Conservation (phyloP, 2,797 vertebrate species). For the Tiaroga cobitis region DNA sequence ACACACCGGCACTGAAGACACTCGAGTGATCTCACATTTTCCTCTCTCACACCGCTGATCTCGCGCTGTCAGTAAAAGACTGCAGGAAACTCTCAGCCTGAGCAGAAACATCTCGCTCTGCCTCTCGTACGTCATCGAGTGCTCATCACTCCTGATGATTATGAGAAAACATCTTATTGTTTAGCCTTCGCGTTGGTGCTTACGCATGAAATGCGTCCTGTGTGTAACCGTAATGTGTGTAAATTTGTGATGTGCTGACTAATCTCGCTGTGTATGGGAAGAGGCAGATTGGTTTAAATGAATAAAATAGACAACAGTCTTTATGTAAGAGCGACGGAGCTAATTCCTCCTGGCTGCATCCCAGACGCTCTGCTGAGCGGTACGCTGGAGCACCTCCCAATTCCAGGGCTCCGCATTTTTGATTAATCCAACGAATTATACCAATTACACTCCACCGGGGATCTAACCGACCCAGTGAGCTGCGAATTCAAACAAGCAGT, state of each 20-base stretch:
- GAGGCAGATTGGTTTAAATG: conserved; percentile 60
- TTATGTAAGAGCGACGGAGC: conserved; percentile 72
- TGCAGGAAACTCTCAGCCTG: conserved; percentile 9
- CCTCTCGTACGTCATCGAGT: not conserved
- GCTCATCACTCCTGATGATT: not conserved
- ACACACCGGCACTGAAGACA: conserved; percentile 6
- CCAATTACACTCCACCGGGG: conserved; percentile 58
- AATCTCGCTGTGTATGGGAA: conserved; percentile 15
- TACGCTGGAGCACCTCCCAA: conserved; percentile 78
- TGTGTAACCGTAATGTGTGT: not conserved
- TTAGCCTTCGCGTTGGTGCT: not conserved
- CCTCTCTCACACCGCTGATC: conserved; percentile 32
- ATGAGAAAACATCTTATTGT: conserved; percentile 16
- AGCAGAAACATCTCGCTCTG: not conserved
- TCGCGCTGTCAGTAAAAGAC: conserved; percentile 15
- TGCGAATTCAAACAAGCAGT: conserved; percentile 58
- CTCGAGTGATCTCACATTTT: conserved; percentile 38
- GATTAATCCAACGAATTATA: conserved; percentile 85
- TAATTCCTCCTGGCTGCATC: conserved; percentile 82
- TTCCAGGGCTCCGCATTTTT: conserved; percentile 12
- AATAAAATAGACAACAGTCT: conserved; percentile 66
- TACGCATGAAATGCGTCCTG: not conserved
- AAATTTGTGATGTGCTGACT: not conserved
- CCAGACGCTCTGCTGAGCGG: conserved; percentile 86
- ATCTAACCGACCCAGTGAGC: conserved; percentile 71